Percentiles rank a stretch among this genome's conserved stretches.
phyloP scores from a whole-genome alignment of 2,797 vertebrate species.

The Alouatta caraya region DNA sequence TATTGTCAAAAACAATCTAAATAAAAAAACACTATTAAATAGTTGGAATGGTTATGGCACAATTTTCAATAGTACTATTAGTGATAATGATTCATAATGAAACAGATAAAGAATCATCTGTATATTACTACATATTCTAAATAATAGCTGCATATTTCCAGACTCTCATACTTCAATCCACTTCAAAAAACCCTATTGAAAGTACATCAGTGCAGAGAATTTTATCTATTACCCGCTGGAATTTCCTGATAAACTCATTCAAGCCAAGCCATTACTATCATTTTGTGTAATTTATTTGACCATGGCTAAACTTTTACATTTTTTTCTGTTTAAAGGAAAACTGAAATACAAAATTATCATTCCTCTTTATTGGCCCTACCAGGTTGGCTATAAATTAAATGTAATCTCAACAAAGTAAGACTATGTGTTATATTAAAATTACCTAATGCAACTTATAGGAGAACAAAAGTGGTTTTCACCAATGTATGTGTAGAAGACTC shows the following conservation, averaged over 20 bases:
- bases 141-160: slow-evolving; percentile 10
- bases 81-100: not conserved
- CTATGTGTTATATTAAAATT: not conserved
- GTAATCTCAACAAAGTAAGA: not conserved
- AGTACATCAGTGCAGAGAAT: not conserved
- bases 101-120: not conserved
- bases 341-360: not conserved
- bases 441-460: not conserved
- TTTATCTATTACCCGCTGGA: not conserved
- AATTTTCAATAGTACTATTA: not conserved
- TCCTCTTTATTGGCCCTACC: not conserved
- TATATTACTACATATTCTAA: not conserved
- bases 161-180: not conserved
- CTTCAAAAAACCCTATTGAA: not conserved
- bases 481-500: not conserved
- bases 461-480: not conserved
- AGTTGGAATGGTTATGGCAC: not conserved
- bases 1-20: not conserved
- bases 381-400: not conserved
- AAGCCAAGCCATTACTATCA: not conserved
- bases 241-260: not conserved
- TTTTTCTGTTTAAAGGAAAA: not conserved
- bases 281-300: not conserved
- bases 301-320: not conserved
- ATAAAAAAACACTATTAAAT: not conserved